phyloP scores from a whole-genome alignment of 2,113 vertebrate species.

The Bos indicus region DNA sequence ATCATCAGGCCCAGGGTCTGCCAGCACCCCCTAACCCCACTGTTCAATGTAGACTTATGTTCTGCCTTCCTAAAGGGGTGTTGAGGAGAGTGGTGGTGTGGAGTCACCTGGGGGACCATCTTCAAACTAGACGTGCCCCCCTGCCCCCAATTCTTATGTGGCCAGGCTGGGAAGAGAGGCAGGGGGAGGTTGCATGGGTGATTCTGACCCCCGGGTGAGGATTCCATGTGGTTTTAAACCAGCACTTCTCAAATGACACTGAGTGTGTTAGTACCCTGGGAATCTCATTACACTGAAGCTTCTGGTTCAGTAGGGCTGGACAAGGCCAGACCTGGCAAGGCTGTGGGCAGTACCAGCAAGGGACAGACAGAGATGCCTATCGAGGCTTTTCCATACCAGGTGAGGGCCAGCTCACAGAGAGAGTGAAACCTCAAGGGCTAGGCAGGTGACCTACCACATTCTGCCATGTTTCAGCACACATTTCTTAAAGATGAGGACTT shows the following conservation, averaged over 20 bases:
- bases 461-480: not conserved
- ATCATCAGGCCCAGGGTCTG: not conserved
- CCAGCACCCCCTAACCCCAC: not conserved
- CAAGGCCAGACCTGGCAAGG: not conserved
- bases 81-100: not conserved
- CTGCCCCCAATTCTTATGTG: not conserved
- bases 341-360: not conserved
- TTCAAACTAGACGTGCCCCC: not conserved
- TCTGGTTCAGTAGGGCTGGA: not conserved
- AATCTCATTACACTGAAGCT: not conserved
- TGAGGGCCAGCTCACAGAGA: not conserved
- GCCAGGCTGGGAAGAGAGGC: not conserved
- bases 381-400: not conserved
- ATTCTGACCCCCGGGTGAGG: not conserved
- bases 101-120: not conserved
- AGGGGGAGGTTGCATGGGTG: not conserved
- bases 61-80: not conserved
- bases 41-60: not conserved
- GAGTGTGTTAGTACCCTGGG: not conserved
- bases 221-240: not conserved
- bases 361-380: not conserved
- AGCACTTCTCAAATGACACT: not conserved
- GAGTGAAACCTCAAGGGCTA: not conserved
- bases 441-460: not conserved
- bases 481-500: constrained; percentile 3